Conservation (phyloP, 2,888 invertebrate genomes). For the Incurvaria masculella region DNA sequence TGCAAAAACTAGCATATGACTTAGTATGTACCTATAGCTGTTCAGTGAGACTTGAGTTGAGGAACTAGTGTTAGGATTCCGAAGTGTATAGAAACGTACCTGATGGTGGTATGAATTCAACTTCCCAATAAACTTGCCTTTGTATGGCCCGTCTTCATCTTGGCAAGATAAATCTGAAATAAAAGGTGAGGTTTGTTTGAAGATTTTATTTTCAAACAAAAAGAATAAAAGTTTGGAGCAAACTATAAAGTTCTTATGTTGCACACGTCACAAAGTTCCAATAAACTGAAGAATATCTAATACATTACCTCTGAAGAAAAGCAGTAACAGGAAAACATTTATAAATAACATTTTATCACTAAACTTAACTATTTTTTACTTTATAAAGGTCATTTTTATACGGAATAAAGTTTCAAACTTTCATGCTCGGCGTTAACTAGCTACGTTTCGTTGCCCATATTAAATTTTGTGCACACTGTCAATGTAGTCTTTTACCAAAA, state of each 20-base stretch:
- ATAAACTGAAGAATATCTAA: neutral
- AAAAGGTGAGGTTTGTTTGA: too few relatives aligned
- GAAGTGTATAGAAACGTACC: too few relatives aligned
- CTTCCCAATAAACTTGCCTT: conserved; percentile 78
- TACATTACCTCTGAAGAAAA: conserved; percentile 2
- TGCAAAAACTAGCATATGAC: too few relatives aligned
- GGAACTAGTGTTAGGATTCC: too few relatives aligned
- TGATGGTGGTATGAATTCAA: conserved; percentile 89
- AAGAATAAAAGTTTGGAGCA: conserved; percentile 10
- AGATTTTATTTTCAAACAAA: too few relatives aligned
- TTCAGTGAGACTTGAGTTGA: too few relatives aligned
- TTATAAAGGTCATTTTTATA: neutral
- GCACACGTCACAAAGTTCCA: conserved; percentile 5
- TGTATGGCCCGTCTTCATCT: conserved; percentile 71
- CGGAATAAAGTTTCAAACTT: neutral
- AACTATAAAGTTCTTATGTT: too few relatives aligned
- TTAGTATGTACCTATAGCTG: too few relatives aligned
- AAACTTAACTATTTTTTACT: neutral
- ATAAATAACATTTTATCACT: conserved; percentile 1
- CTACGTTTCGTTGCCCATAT: too few relatives aligned
- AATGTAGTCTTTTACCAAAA: too few relatives aligned
- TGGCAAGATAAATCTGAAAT: conserved; percentile 41
- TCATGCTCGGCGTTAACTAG: too few relatives aligned
- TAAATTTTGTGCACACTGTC: too few relatives aligned
- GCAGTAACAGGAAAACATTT: neutral